Evolutionary conservation across 2,113 vertebrate genomes (phyloP).

Genomic region (Fukomys damarensis): DNA sequence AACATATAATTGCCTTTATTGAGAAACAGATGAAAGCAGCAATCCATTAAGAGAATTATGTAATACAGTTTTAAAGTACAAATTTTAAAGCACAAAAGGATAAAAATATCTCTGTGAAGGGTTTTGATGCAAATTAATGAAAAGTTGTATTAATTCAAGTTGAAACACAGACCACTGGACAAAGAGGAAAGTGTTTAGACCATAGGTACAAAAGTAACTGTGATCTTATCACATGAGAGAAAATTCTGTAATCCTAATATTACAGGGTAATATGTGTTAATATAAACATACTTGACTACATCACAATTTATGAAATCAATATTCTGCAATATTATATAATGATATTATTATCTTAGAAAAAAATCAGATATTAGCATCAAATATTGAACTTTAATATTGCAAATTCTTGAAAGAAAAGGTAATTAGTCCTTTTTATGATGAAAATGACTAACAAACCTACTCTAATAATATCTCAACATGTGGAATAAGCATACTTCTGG

Average conservation of each 20-base stretch:
- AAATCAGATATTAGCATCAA: not conserved
- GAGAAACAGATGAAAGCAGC: not conserved
- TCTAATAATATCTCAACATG: not conserved
- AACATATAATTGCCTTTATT: not conserved
- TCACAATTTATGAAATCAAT: not conserved
- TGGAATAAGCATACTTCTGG: not conserved
- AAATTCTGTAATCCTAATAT: not conserved
- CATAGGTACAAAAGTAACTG: not conserved
- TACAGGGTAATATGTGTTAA: not conserved
- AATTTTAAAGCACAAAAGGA: not conserved
- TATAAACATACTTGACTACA: not conserved
- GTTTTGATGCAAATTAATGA: not conserved
- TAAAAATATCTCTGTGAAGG: not conserved
- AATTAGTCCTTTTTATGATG: not conserved
- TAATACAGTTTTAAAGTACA: not conserved
- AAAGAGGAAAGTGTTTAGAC: not conserved
- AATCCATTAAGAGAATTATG: not conserved
- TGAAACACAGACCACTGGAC: not conserved
- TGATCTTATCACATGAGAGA: not conserved
- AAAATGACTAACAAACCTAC: not conserved
- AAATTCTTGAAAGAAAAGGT: not conserved
- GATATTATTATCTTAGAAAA: not conserved
- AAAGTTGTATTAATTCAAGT: not conserved
- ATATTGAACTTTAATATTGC: not conserved
- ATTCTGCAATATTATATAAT: not conserved